Conservation (phyloP, 2,113 vertebrate species). For the pig (Sus scrofa) region T2T-Sscrofa CM000830.6:86989501-86990000, state of each 20-base stretch:
- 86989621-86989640: background rate
- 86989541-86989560: background rate
- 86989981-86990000: conserved; percentile 60
- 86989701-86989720: background rate
- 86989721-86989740: conserved; percentile 2
- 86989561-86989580: background rate
- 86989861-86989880: conserved; percentile 62
- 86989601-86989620: background rate
- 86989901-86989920: conserved; percentile 47
- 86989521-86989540: background rate
- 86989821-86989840: conserved; percentile 37
- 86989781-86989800: conserved; percentile 46
- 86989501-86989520: background rate
- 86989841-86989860: background rate
- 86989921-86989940: conserved; percentile 28
- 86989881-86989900: conserved; percentile 41
- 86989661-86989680: background rate
- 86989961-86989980: conserved; percentile 64
- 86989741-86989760: conserved; percentile 55
- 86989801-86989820: conserved; percentile 47
- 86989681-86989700: background rate
- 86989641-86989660: background rate
- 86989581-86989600: background rate
- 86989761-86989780: background rate
- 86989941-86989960: conserved; percentile 39